These are phyloP conservation scores for Carcharodon carcharias DNA, from an alignment of 2,797 vertebrate genomes.

Conservation along the genomic window DNA sequence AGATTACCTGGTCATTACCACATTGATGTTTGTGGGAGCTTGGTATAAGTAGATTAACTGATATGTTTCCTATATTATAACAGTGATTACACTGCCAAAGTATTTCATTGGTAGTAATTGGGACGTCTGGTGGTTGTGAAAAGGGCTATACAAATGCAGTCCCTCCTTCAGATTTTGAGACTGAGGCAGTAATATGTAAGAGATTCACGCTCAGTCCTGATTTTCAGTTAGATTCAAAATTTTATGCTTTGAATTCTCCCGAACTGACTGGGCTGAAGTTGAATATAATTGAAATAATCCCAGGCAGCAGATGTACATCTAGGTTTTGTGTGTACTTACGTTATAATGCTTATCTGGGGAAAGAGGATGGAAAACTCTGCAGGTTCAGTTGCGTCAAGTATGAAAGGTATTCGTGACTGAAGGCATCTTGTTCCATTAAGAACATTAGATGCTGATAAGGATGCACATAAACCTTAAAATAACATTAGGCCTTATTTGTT, in stretches of 20 bases:
- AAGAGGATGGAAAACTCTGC: not conserved
- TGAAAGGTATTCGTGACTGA: not conserved
- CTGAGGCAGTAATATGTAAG: not conserved
- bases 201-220: not conserved
- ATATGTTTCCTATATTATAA: too few species aligned
- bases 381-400: not conserved
- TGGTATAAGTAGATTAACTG: too few species aligned
- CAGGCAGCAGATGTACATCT: not conserved
- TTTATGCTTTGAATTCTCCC: not conserved
- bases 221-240: not conserved
- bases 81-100: too few species aligned
- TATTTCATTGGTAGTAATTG: too few species aligned
- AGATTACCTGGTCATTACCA: too few species aligned
- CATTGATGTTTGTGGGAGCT: too few species aligned
- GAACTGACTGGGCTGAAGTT: not conserved
- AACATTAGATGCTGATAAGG: not conserved
- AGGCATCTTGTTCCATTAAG: not conserved
- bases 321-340: not conserved
- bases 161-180: too few species aligned
- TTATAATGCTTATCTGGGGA: not conserved
- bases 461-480: constrained; percentile 16
- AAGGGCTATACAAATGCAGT: too few species aligned
- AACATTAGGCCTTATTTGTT: constrained; percentile 11
- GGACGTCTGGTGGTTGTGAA: too few species aligned
- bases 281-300: not conserved